Conservation (phyloP, 1,140 invertebrate genomes). For the Cotesia typhae region DNA sequence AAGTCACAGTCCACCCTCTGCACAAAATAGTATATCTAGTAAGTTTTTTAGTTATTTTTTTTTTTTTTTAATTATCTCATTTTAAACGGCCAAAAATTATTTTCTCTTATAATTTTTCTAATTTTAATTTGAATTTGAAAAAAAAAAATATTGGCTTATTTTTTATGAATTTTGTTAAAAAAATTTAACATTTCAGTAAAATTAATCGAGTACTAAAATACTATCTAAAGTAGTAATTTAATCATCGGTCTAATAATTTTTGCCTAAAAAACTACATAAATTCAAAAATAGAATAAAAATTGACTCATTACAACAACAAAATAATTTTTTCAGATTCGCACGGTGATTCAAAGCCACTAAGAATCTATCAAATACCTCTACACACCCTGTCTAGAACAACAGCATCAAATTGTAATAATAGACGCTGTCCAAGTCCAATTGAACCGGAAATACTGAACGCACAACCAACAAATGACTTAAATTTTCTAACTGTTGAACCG, state of each 20-base stretch:
- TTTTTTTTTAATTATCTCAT: too few species aligned
- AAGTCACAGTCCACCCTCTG: slow-evolving; percentile 50
- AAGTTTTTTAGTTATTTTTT: slow-evolving; percentile 15
- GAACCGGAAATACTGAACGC: slow-evolving; percentile 50
- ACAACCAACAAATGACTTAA: slow-evolving; percentile 45
- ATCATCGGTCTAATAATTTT: too few species aligned
- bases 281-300: not conserved
- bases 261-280: not conserved
- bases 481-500: slow-evolving; percentile 54
- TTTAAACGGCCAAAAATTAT: too few species aligned
- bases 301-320: not conserved
- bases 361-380: slow-evolving; percentile 68
- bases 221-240: too few species aligned
- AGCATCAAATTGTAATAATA: slow-evolving; percentile 45
- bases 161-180: too few species aligned
- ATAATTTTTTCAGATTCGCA: slow-evolving; percentile 43
- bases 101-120: too few species aligned
- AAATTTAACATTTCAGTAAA: too few species aligned
- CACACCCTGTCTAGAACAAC: slow-evolving; percentile 56
- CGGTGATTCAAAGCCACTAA: slow-evolving; percentile 61
- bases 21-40: slow-evolving; percentile 52
- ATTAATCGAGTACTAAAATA: too few species aligned
- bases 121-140: too few species aligned
- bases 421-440: slow-evolving; percentile 49
- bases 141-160: too few species aligned